These are phyloP conservation scores for Muschampia plurimacula DNA, from an alignment of 2,888 invertebrate genomes.

Conservation along the genomic window DNA sequence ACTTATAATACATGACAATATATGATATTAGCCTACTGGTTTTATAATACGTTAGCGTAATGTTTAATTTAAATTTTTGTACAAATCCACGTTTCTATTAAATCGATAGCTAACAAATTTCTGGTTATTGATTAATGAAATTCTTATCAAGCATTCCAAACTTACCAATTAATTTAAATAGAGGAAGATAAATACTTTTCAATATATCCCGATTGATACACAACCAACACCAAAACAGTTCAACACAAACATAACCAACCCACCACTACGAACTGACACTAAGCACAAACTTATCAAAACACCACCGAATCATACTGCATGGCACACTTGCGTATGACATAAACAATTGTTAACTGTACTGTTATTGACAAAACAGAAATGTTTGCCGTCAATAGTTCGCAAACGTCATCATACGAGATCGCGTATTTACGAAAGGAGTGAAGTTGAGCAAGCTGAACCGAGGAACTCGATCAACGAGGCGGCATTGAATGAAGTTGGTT, in stretches of 20 bases:
- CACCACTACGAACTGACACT: slow-evolving; percentile 29
- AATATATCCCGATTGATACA: background rate
- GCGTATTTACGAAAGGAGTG: slow-evolving; percentile 65
- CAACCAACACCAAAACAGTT: slow-evolving; percentile 30
- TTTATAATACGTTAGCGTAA: background rate
- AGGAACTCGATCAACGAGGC: slow-evolving; percentile 55
- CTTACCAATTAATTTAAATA: slow-evolving; percentile 5
- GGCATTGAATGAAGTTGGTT: slow-evolving; percentile 76
- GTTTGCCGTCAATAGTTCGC: slow-evolving; percentile 66
- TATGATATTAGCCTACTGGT: background rate
- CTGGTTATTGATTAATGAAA: background rate
- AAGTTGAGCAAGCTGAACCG: slow-evolving; percentile 61
- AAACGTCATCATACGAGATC: slow-evolving; percentile 75
- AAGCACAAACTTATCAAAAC: slow-evolving; percentile 45
- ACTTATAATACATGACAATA: slow-evolving; percentile 49
- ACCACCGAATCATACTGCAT: slow-evolving; percentile 45
- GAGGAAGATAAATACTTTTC: background rate
- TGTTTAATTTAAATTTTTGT: background rate
- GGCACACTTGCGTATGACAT: slow-evolving; percentile 47
- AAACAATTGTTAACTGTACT: slow-evolving; percentile 44
- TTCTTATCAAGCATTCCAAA: background rate
- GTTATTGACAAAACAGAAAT: slow-evolving; percentile 76
- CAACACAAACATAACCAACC: slow-evolving; percentile 37
- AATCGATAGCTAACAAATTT: background rate
- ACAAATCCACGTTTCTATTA: slow-evolving; percentile 4